Evolutionary conservation across 2,888 invertebrate species (phyloP), one percentile per base, ranked within the genome.

Genomic region (Cataglyphis cursor): DNA sequence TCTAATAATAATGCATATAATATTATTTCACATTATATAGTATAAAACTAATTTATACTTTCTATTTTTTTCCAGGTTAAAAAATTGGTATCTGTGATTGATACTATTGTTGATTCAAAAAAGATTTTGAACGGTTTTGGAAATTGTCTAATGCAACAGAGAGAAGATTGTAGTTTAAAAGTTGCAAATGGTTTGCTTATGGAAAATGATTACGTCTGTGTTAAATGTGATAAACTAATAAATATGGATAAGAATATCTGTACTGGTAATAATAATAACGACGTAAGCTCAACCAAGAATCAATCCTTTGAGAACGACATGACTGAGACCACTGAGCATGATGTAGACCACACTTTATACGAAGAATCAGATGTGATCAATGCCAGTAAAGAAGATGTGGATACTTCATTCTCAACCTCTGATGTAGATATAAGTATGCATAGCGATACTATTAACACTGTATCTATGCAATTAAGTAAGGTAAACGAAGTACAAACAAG

Each of bases 31-130:
- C 38, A 51, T 24, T 57, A 59, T 28, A 80, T 48, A 59, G 54
- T 28, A 80, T 48, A 59, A 61, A 61, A 35, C 21, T 73, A 70
- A 81, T 65, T 70, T 80, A 35, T 35, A 78, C 51, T 61, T 48
- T 68, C 76, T 87, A 57, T 28, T 74, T 28, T 35, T 65, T 38
- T 65, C 1, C 8, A 94, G 94, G 93, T 94, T 3, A 94, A 94
- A 87, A 92, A 94, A 84, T 85, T 94, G 81, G 92, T 92, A 74
- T 92, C 89, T 72, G 91, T 94, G 73, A 92, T 94, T 18, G 88
- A 93, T 70, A 90, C 92, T 59, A 92, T 93, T 85, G 91, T 94
- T 66, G 90, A 87, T 70, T 85, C 91, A 31, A 85, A 88, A 35
- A 61, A 70, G 6, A 57, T 8, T 15, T 48, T 8, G 41, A 82